These are phyloP conservation scores for Sylvia borin DNA, from an alignment of 2,797 vertebrate species.

Conservation along the genomic window DNA sequence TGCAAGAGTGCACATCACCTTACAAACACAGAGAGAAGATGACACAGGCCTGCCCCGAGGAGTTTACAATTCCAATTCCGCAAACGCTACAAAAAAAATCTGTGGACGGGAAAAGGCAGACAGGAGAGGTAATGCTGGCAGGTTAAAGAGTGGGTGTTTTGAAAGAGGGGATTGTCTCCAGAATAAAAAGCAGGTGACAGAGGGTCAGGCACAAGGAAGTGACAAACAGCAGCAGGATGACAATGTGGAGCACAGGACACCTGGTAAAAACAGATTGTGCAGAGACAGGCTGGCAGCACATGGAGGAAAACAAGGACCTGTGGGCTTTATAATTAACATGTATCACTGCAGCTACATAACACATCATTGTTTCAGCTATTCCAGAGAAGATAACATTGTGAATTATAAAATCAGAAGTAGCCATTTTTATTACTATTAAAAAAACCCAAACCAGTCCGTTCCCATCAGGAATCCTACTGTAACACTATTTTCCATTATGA, in stretches of 20 bases:
- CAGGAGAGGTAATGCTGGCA: not conserved
- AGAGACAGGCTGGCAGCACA: not conserved
- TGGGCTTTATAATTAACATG: not conserved
- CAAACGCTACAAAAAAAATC: not conserved
- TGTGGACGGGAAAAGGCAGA: not conserved
- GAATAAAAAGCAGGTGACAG: not conserved
- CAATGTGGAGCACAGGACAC: not conserved
- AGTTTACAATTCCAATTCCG: not conserved
- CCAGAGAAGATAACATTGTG: not conserved
- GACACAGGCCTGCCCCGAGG: not conserved
- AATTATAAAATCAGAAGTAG: not conserved
- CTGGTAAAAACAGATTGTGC: not conserved
- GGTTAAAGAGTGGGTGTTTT: not conserved
- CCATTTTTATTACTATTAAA: not conserved
- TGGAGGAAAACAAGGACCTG: not conserved
- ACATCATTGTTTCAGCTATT: not conserved
- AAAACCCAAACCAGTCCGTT: not conserved
- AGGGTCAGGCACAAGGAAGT: not conserved
- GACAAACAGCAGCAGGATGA: not conserved
- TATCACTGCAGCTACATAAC: not conserved
- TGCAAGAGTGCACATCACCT: slow-evolving; percentile 39
- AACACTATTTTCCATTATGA: not conserved
- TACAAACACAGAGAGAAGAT: slow-evolving; percentile 31
- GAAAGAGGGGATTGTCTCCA: not conserved
- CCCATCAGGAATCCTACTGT: not conserved